Conservation (phyloP, 2,113 vertebrate genomes). For the Gambusia affinis region DNA sequence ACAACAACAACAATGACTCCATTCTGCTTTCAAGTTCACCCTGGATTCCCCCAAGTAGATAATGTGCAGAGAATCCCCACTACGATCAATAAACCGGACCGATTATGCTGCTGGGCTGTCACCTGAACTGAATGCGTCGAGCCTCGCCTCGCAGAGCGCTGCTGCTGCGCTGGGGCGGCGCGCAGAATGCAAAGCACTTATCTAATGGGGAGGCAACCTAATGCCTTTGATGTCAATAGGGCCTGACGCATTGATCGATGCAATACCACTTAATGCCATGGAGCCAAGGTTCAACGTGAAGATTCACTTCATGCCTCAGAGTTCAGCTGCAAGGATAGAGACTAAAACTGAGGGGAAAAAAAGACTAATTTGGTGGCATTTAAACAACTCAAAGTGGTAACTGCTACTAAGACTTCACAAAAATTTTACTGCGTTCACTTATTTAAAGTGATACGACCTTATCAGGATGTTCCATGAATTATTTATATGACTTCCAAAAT, state of each 20-base stretch:
- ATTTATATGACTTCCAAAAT: background rate
- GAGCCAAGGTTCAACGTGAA: constrained; percentile 11
- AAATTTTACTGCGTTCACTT: background rate
- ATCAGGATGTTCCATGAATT: background rate
- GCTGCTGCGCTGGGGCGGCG: background rate
- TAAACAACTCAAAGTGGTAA: background rate
- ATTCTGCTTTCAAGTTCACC: constrained; percentile 39
- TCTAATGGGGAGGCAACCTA: constrained; percentile 41
- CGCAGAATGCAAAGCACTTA: constrained; percentile 26
- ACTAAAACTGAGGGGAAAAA: background rate
- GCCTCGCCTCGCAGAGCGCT: background rate
- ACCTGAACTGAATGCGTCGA: constrained; percentile 36
- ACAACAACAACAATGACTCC: constrained; percentile 5
- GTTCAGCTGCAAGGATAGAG: constrained; percentile 13
- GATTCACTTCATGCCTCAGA: background rate
- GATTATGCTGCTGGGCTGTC: constrained; percentile 37
- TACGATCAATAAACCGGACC: constrained; percentile 52
- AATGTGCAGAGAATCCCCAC: constrained; percentile 38
- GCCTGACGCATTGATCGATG: constrained; percentile 39
- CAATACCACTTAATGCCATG: constrained; percentile 34
- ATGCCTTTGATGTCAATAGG: constrained; percentile 45
- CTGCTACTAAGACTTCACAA: background rate
- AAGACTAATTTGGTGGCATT: background rate
- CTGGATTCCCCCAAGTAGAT: constrained; percentile 22
- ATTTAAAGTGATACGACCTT: background rate